Conservation (phyloP, 2,113 vertebrate species). For the Hystrix cristata region DNA sequence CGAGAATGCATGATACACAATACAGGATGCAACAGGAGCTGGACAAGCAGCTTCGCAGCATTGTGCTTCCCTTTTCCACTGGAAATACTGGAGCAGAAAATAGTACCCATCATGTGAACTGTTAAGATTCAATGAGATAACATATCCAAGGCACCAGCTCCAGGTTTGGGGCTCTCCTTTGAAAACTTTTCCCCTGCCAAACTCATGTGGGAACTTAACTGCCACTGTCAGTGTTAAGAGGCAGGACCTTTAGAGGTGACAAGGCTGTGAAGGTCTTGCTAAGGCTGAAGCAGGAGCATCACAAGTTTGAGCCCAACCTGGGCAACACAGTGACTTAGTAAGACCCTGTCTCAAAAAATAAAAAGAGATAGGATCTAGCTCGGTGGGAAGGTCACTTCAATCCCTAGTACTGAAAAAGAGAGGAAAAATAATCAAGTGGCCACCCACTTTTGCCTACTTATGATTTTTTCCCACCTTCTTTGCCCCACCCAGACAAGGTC, state of each 20-base stretch:
- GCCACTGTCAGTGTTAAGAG: background rate
- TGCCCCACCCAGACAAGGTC: too few relatives aligned
- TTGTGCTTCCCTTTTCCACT: background rate
- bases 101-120: background rate
- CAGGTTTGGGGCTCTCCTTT: background rate
- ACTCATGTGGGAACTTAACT: background rate
- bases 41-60: background rate
- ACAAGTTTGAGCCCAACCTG: background rate
- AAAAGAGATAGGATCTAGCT: background rate
- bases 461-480: background rate
- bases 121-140: background rate
- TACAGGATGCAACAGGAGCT: background rate
- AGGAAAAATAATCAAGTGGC: background rate
- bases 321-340: background rate
- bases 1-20: background rate
- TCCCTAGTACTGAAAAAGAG: background rate
- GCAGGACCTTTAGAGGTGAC: background rate
- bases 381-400: background rate
- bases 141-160: background rate
- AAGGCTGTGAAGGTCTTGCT: background rate
- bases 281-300: background rate
- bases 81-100: background rate
- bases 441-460: background rate
- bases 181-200: background rate
- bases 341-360: background rate